Percentiles rank a stretch among this genome's conserved stretches.
Evolutionary conservation across 2,113 vertebrate genomes (phyloP).

Genomic region (Hyperoodon ampullatus): DNA sequence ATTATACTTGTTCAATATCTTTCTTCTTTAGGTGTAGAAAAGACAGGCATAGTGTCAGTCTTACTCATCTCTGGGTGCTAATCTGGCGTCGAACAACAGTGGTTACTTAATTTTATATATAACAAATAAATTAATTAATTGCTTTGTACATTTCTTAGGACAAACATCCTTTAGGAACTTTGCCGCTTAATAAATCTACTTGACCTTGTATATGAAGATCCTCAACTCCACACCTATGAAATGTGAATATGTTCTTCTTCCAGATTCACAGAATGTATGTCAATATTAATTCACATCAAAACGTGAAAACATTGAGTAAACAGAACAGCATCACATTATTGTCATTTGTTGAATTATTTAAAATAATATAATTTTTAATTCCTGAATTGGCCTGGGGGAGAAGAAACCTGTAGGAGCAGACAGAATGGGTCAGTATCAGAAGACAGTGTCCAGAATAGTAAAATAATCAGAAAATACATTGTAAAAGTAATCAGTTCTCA

Average conservation of each 20-base stretch:
- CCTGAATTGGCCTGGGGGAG: not conserved
- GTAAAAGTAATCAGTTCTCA: not conserved
- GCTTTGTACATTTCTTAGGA: not conserved
- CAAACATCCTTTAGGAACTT: not conserved
- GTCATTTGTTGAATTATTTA: not conserved
- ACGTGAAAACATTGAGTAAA: not conserved
- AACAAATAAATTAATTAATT: not conserved
- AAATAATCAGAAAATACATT: not conserved
- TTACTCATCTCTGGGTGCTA: not conserved
- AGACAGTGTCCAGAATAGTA: not conserved
- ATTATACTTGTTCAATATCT: not conserved
- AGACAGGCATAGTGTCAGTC: not conserved
- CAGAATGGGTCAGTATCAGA: not conserved
- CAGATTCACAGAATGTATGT: not conserved
- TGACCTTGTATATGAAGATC: not conserved
- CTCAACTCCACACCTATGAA: not conserved
- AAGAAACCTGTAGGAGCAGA: not conserved
- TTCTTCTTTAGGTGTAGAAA: not conserved
- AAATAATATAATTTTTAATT: not conserved
- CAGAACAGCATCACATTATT: not conserved
- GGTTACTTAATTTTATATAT: conserved; percentile 27
- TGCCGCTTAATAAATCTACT: not conserved
- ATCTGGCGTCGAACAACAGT: not conserved
- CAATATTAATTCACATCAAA: conserved; percentile 10
- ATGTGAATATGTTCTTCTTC: not conserved